A percentile compares a stretch with the other conserved stretches of the same genome.
These are phyloP conservation scores for Lasioglossum zephyrum DNA, from an alignment of 2,888 invertebrate species.

Conservation along the genomic window DNA sequence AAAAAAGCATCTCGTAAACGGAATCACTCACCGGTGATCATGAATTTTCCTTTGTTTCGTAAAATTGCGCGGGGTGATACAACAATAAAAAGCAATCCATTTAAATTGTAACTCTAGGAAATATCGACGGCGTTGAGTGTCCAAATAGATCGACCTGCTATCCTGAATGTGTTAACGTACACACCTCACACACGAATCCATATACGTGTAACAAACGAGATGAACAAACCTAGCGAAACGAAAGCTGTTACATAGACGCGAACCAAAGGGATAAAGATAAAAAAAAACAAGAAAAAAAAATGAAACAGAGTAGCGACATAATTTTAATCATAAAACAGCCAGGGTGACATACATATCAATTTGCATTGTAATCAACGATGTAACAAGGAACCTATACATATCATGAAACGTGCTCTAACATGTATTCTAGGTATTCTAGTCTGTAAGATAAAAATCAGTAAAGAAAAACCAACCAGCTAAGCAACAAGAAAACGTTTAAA, in stretches of 20 bases:
- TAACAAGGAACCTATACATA: slow-evolving; percentile 80
- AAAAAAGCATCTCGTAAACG: not conserved
- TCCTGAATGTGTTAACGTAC: slow-evolving; percentile 16
- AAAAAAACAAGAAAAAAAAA: not conserved
- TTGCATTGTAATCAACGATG: slow-evolving; percentile 73
- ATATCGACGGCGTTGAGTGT: not conserved
- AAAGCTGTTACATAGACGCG: slow-evolving; percentile 31
- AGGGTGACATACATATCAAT: slow-evolving; percentile 78
- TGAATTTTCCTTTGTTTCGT: not conserved
- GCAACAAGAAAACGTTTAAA: not conserved
- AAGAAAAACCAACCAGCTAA: slow-evolving; percentile 19
- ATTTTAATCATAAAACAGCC: slow-evolving; percentile 44
- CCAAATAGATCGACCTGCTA: not conserved
- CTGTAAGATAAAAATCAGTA: slow-evolving; percentile 51
- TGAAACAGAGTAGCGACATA: slow-evolving; percentile 31
- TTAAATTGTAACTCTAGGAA: not conserved
- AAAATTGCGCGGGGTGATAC: not conserved
- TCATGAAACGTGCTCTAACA: slow-evolving; percentile 79
- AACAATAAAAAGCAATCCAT: not conserved
- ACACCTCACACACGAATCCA: not conserved
- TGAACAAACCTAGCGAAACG: slow-evolving; percentile 1
- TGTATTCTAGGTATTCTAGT: slow-evolving; percentile 57
- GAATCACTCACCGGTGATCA: not conserved
- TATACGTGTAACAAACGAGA: not conserved
- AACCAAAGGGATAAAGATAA: not conserved